Conservation (phyloP, 2,797 vertebrate species). For the Odontamblyopus lacepedii region DNA sequence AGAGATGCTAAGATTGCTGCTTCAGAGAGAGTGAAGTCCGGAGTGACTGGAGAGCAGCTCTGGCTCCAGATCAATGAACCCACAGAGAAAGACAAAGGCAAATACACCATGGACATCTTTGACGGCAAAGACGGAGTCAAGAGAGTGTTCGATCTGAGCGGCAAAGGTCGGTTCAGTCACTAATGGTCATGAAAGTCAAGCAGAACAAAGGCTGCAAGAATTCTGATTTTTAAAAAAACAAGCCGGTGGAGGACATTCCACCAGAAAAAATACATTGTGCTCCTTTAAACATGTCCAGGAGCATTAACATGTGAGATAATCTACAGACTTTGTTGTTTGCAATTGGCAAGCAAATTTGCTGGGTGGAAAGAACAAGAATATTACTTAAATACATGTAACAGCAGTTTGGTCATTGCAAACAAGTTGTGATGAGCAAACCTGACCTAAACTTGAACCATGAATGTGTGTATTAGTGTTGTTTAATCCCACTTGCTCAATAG, state of each 20-base stretch:
- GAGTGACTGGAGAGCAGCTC: slow-evolving; percentile 91
- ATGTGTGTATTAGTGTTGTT: neutral
- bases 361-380: neutral
- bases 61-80: slow-evolving; percentile 98
- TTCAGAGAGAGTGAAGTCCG: slow-evolving; percentile 89
- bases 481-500: neutral
- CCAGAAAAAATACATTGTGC: too few species aligned
- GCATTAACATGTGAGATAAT: too few species aligned
- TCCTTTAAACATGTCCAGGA: too few species aligned
- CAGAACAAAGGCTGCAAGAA: too few species aligned
- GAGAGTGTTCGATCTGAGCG: slow-evolving; percentile 87
- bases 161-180: slow-evolving; percentile 81
- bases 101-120: slow-evolving; percentile 92
- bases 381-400: neutral
- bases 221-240: too few species aligned
- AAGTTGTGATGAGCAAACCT: neutral
- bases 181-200: too few species aligned
- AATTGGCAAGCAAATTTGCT: too few species aligned
- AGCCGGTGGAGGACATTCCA: too few species aligned
- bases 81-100: slow-evolving; percentile 97
- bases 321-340: too few species aligned
- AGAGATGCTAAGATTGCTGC: slow-evolving; percentile 88
- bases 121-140: slow-evolving; percentile 88
- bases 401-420: neutral
- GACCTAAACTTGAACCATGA: neutral